Evolutionary conservation across 2,797 vertebrate genomes (phyloP).

Genomic region (Neostethus bicornis): DNA sequence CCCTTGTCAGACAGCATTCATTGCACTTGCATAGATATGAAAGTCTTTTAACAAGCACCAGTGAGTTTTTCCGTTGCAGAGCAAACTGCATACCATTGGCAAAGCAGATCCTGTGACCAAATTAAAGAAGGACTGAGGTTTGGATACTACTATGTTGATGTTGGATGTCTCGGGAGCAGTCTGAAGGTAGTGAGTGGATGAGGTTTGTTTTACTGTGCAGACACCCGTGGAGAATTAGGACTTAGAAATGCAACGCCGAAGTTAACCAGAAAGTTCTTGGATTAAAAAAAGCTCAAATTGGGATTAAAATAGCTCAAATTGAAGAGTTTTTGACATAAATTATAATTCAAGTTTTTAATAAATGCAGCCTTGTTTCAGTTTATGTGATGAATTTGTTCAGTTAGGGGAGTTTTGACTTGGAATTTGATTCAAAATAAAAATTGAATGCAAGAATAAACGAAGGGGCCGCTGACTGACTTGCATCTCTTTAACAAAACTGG

Average conservation of each 20-base stretch:
- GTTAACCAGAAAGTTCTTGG: conserved; percentile 23
- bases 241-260: conserved; percentile 2
- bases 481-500: no score
- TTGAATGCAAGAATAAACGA: background rate
- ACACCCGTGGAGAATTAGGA: conserved; percentile 24
- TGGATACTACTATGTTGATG: conserved; percentile 40
- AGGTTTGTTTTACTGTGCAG: conserved; percentile 26
- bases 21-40: conserved; percentile 73
- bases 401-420: background rate
- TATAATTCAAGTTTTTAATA: background rate
- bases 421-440: no score
- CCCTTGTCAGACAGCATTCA: conserved; percentile 77
- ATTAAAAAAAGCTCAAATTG: conserved; percentile 15
- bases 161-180: conserved; percentile 34
- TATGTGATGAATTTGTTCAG: background rate
- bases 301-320: conserved; percentile 13
- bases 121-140: conserved; percentile 55
- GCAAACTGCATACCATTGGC: conserved; percentile 58
- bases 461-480: no score
- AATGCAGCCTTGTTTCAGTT: background rate
- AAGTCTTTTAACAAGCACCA: conserved; percentile 73
- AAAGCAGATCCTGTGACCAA: conserved; percentile 56
- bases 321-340: background rate
- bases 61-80: conserved; percentile 53
- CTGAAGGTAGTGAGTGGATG: conserved; percentile 10